Percentiles rank a stretch among this genome's conserved stretches.
phyloP scores from a whole-genome alignment of 2,797 vertebrate genomes.

The Pangasius mekongensis region DNA sequence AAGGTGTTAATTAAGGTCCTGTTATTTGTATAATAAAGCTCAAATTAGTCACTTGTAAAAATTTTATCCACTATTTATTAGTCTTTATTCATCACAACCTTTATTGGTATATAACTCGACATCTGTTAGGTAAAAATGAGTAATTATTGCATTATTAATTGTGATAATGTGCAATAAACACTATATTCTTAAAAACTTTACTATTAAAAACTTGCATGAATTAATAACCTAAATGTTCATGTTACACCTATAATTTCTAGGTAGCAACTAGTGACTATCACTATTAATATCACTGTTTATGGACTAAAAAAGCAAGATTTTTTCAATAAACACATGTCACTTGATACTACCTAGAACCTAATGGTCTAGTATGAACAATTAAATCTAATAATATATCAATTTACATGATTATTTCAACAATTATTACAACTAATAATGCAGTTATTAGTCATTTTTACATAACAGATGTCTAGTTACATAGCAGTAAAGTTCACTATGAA shows the following conservation, averaged over 20 bases:
- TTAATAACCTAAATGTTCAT: not conserved
- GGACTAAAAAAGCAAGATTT: not conserved
- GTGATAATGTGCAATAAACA: not conserved
- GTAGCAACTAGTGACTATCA: not conserved
- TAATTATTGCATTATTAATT: not conserved
- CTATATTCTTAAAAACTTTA: too few species aligned
- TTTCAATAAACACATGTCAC: not conserved
- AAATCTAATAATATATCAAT: not conserved
- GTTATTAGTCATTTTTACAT: not conserved
- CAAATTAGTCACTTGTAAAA: not conserved
- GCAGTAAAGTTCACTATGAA: not conserved
- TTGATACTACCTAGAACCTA: not conserved
- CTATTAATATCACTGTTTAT: not conserved
- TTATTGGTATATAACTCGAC: not conserved
- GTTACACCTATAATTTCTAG: not conserved
- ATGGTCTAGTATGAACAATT: not conserved
- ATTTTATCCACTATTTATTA: not conserved
- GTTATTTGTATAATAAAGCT: not conserved
- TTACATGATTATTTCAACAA: not conserved
- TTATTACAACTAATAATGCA: not conserved
- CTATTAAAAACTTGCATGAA: not conserved
- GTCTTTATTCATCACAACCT: not conserved
- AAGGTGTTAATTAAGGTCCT: not conserved
- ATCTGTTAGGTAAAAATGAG: not conserved
- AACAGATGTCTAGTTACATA: not conserved